Base-by-base conservation (phyloP, 2,888 invertebrate species). In the Stenodema calcarata region DNA sequence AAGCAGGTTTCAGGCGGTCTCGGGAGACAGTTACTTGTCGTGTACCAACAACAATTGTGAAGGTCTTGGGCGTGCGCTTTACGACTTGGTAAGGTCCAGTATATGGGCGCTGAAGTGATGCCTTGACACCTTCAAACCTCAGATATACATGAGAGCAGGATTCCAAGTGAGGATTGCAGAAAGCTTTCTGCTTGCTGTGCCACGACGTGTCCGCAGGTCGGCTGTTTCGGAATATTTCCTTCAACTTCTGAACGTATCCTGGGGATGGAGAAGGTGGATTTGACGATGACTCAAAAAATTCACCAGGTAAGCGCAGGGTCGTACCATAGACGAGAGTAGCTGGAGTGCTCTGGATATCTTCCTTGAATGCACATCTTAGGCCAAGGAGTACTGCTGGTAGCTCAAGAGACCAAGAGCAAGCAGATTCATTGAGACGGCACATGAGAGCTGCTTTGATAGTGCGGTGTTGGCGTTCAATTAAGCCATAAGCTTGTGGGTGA, bases 111-210 rank as follows among this genome's bases (percentile, higher is more conserved):
- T 35, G 69, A 0, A 86, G 80, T 16, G 86, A 50, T 28, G 28
- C 70, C 28, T 78, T 27, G 7, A 88, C 88, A 18, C 73, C 50
- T 75, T 88, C 86, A 12, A 84, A 47, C 0, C 87, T 50, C 18
- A 88, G 69, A 54, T 87, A 88, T 12, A 88, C 87, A 23, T 88
- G 88, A 27, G 87, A 50, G 42, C 85, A 81, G 0, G 54, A 54
- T 0, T 62, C n/a, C 47, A 87, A 62, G 3, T 54, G 70, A 3
- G 70, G 69, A 28, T 80, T 69, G 9, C 14, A 6, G 35, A 87
- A 84, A 0, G 78, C 23, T 16, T 28, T 69, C 1, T 0, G 4
- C 7, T 35, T 9, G 18, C 0, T 0, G n/a, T 80, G 80, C 80
- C 75, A 75, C 12, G 73, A 9, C 4, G 84, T 84, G 2, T 27